These are phyloP conservation scores for Casuarius casuarius DNA, from an alignment of 2,113 vertebrate species.

Conservation along the genomic window DNA sequence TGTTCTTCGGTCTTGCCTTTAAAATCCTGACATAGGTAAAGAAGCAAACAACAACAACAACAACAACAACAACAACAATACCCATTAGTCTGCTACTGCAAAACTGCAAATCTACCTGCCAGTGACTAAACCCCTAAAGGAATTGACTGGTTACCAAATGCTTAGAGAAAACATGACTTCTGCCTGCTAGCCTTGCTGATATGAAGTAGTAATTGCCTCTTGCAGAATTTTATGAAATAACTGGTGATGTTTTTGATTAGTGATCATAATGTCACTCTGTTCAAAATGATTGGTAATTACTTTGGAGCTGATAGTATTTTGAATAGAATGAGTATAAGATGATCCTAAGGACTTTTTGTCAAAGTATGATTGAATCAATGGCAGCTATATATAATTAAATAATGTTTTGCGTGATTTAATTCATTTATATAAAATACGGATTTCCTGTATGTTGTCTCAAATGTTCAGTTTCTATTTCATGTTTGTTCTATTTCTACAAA, in stretches of 20 bases:
- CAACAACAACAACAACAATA: not conserved
- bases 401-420: not conserved
- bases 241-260: not conserved
- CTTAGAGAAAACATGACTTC: not conserved
- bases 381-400: not conserved
- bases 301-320: not conserved
- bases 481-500: not conserved
- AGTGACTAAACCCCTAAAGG: accelerated
- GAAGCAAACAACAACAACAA: not conserved
- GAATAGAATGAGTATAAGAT: not conserved
- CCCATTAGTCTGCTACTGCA: not conserved
- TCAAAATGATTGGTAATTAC: not conserved
- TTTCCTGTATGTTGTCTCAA: not conserved
- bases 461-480: not conserved
- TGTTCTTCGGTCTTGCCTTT: not conserved
- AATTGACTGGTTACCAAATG: not conserved
- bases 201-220: not conserved
- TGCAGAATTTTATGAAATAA: not conserved
- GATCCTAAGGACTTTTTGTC: not conserved
- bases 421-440: not conserved
- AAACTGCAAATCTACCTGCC: not conserved
- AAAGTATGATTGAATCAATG: not conserved
- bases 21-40: not conserved
- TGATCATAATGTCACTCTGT: not conserved
- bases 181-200: not conserved